phyloP scores from a whole-genome alignment of 2,797 vertebrate species.

The Epinephelus coioides region DNA sequence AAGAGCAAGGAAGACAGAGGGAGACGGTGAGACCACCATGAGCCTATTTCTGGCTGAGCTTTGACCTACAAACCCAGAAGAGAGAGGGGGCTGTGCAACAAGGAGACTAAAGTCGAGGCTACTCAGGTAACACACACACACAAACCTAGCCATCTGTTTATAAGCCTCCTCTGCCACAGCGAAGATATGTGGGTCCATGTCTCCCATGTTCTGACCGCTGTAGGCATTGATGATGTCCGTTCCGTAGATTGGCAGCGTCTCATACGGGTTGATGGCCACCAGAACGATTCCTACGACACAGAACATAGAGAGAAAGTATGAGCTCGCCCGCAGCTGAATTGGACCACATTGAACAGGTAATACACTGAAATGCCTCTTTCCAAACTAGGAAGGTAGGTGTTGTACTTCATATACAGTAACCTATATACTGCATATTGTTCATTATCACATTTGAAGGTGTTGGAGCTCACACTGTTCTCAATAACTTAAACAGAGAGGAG shows the following conservation, averaged over 20 bases:
- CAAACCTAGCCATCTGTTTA: conserved; percentile 99
- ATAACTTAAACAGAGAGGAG: background rate
- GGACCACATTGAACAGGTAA: background rate
- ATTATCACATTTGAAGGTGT: background rate
- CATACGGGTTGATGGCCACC: conserved; percentile 99
- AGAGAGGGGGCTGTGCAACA: conserved; percentile 48
- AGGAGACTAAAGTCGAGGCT: conserved; percentile 38
- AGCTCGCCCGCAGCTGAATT: background rate
- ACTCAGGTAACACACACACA: conserved; percentile 65
- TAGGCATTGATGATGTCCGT: conserved; percentile 98
- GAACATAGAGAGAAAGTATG: background rate
- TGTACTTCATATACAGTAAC: background rate
- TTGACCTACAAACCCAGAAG: conserved; percentile 82
- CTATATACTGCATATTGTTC: background rate
- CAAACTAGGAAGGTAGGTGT: background rate
- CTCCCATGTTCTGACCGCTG: conserved; percentile 99
- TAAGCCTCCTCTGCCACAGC: conserved; percentile 98
- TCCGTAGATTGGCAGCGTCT: conserved; percentile 96
- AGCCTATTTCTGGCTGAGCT: conserved; percentile 76
- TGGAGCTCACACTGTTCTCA: background rate
- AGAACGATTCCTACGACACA: conserved; percentile 92
- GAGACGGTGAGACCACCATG: conserved; percentile 57
- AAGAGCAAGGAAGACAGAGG: background rate
- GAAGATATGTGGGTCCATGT: conserved; percentile 99
- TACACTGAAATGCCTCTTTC: background rate